A percentile compares a stretch with the other conserved stretches of the same genome.
Conservation (phyloP, 2,113 vertebrate genomes). For the Spea bombifrons region DNA sequence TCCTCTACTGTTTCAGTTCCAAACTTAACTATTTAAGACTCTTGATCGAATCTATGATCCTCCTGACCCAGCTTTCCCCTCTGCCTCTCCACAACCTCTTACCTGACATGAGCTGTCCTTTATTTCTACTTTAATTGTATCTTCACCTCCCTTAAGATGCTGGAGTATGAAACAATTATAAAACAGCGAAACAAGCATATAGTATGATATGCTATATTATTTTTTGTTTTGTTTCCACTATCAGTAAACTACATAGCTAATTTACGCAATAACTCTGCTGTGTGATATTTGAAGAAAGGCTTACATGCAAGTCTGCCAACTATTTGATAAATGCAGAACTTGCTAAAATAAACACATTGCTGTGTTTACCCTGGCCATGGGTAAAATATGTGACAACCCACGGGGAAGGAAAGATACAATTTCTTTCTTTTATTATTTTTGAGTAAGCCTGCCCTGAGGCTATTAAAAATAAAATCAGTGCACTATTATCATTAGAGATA, state of each 20-base stretch:
- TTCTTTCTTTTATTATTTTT: slow-evolving; percentile 43
- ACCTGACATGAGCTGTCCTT: too few relatives aligned
- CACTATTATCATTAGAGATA: slow-evolving; percentile 46
- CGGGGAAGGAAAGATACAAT: slow-evolving; percentile 38
- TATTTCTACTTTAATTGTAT: too few relatives aligned
- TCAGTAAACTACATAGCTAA: slow-evolving; percentile 5
- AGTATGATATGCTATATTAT: background rate
- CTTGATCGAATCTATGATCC: too few relatives aligned
- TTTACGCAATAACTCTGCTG: slow-evolving; percentile 24
- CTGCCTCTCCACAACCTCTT: too few relatives aligned
- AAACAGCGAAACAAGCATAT: background rate
- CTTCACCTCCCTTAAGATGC: too few relatives aligned
- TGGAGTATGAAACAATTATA: too few relatives aligned
- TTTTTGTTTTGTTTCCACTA: slow-evolving; percentile 18
- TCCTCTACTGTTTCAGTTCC: too few relatives aligned
- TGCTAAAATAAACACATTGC: slow-evolving; percentile 44
- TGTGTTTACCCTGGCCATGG: slow-evolving; percentile 48
- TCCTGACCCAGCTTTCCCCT: too few relatives aligned
- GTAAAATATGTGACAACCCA: slow-evolving; percentile 43
- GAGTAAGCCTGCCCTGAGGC: slow-evolving; percentile 44
- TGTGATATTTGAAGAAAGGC: slow-evolving; percentile 33
- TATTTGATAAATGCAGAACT: slow-evolving; percentile 50
- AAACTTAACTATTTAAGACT: too few relatives aligned
- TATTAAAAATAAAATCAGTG: slow-evolving; percentile 43
- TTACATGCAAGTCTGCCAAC: slow-evolving; percentile 35